Base-by-base conservation (phyloP, 2,113 vertebrate genomes). In the Ctenodactylus gundi region DNA sequence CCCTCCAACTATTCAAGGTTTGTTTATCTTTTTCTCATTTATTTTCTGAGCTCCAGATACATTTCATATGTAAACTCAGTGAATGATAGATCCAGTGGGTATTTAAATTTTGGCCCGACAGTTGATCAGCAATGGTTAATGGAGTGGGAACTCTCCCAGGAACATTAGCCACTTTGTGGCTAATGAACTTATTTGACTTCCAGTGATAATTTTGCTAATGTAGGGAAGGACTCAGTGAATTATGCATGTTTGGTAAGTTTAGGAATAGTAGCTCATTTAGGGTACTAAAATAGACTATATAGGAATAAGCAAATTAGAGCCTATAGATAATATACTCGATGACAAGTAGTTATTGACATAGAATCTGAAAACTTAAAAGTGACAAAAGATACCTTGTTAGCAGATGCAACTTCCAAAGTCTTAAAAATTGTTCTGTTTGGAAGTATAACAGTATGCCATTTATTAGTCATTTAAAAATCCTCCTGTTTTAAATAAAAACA, bases 1-100 rank as follows among this genome's bases (percentile, higher is more conserved):
- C 41, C 98, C 99, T 11, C 99, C 99, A 90, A 99, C 99, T 64
- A 98, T 99, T 76, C 98, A 98, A 99, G 99, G 99, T 99, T 97
- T 84, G 88, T 97, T 73, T 89, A 80, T 72, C 58, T 72, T 58
- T 96, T 85, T n/a, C 36, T 68, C n/a, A 84, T 85, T 76, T 94
- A 60, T 87, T 89, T 93, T 31, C n/a, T 82, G 49, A 85, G n/a
- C 34, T 95, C 68, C 23, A 80, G 27, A 90, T 51, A 70, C 15
- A 90, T 20, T 97, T 97, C 25, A 58, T 25, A 64, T 96, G 90
- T 95, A 95, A 90, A 94, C 9, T 94, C 39, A 88, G 1, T 88
- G 76, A 85, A 7, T 68, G 25, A 34, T 96, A 93, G 51, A 83
- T 58, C 91, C 20, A 75, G 58, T 76, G 58, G 25, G 72, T 49